phyloP scores from a whole-genome alignment of 2,113 vertebrate species.

The Tetraodon nigroviridis region DNA sequence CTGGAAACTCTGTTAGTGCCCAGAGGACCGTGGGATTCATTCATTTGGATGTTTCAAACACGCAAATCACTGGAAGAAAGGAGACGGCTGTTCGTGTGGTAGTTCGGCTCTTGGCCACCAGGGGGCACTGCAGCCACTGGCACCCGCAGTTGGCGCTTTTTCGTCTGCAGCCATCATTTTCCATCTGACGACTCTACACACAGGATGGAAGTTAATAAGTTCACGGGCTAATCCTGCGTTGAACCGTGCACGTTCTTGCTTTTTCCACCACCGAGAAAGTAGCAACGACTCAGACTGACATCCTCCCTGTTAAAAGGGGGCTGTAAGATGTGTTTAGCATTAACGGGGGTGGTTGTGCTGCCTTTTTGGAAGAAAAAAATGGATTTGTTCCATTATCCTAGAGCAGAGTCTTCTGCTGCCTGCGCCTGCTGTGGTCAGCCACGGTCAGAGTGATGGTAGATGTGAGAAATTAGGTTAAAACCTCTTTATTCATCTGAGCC shows the following conservation, averaged over 20 bases:
- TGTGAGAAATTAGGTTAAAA: constrained; percentile 70
- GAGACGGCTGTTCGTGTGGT: neutral
- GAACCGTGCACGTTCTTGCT: constrained; percentile 15
- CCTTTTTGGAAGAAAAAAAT: constrained; percentile 7
- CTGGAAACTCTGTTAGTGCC: no score
- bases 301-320: neutral
- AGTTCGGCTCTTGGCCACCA: constrained; percentile 31
- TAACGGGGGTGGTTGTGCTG: constrained; percentile 9
- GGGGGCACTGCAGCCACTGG: constrained; percentile 51
- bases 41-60: no score
- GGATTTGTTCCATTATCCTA: constrained; percentile 39
- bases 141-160: neutral
- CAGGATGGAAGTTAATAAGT: constrained; percentile 49
- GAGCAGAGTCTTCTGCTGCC: constrained; percentile 1
- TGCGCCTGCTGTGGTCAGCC: constrained; percentile 27
- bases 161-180: constrained; percentile 24
- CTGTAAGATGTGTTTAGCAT: constrained; percentile 1
- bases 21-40: no score
- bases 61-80: neutral
- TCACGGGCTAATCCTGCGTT: constrained; percentile 32
- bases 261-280: constrained; percentile 15
- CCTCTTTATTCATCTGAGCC: constrained; percentile 68
- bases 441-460: constrained; percentile 27
- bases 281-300: neutral
- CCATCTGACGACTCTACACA: constrained; percentile 60